A percentile compares a stretch with the other conserved stretches of the same genome.
These are phyloP conservation scores for Chalcosyrphus nemorum DNA, from an alignment of 2,888 invertebrate species.

Conservation along the genomic window DNA sequence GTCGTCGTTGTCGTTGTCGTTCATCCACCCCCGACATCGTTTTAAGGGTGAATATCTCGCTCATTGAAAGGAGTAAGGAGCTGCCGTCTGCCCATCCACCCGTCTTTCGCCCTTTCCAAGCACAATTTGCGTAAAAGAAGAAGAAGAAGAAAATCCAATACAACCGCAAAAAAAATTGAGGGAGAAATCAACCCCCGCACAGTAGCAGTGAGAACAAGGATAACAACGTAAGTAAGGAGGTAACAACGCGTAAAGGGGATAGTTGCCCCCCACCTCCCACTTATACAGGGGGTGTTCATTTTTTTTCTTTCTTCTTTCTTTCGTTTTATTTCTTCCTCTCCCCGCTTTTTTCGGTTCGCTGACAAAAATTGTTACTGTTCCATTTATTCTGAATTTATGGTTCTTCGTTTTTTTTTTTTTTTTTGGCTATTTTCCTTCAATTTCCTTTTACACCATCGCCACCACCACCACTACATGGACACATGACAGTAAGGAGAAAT, in stretches of 20 bases:
- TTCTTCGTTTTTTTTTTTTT: background rate
- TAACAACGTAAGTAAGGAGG: conserved; percentile 43
- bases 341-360: conserved; percentile 54
- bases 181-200: conserved; percentile 39
- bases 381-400: conserved; percentile 64
- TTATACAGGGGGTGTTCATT: conserved; percentile 4
- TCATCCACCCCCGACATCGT: conserved; percentile 42
- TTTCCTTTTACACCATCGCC: conserved; percentile 25
- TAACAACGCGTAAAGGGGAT: conserved; percentile 62
- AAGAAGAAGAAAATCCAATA: conserved; percentile 41
- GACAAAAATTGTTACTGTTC: conserved; percentile 69
- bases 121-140: conserved; percentile 15
- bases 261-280: conserved; percentile 41
- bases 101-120: background rate
- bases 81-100: conserved; percentile 45
- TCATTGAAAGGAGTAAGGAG: conserved; percentile 48
- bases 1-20: too few species aligned
- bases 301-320: background rate
- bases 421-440: conserved; percentile 26
- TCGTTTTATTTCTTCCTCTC: conserved; percentile 5
- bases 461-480: conserved; percentile 39
- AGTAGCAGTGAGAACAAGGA: conserved; percentile 40
- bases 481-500: conserved; percentile 41
- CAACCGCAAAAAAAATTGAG: conserved; percentile 47
- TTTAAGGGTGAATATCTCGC: conserved; percentile 28